phyloP scores from a whole-genome alignment of 2,888 invertebrate genomes.

The Camptogramma bilineatum region DNA sequence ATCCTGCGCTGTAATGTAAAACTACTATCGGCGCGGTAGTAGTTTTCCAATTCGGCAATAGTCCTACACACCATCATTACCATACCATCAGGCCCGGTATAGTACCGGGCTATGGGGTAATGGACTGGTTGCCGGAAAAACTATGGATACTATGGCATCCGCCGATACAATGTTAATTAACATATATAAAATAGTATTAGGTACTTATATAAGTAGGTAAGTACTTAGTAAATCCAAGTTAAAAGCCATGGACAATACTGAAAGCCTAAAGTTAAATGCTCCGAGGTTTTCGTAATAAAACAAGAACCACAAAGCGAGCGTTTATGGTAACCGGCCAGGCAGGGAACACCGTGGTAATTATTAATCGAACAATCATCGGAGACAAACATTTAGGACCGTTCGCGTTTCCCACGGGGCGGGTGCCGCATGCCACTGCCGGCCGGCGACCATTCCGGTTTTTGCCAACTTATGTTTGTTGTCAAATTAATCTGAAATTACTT shows the following conservation, averaged over 20 bases:
- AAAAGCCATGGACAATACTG: background rate
- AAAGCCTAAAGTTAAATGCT: background rate
- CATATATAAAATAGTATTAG: too few species aligned
- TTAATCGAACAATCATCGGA: slow-evolving; percentile 69
- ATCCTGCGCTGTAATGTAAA: too few species aligned
- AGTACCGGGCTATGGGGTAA: too few species aligned
- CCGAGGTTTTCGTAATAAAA: background rate
- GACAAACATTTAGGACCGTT: slow-evolving; percentile 68
- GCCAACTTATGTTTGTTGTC: slow-evolving; percentile 83
- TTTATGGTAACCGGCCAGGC: background rate
- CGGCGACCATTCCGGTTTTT: slow-evolving; percentile 77
- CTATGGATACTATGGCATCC: too few species aligned
- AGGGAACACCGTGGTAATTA: slow-evolving; percentile 38
- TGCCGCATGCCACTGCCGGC: slow-evolving; percentile 56
- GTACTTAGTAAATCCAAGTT: too few species aligned
- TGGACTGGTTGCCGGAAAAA: too few species aligned
- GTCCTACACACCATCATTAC: too few species aligned
- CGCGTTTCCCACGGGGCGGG: slow-evolving; percentile 79
- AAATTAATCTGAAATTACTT: slow-evolving; percentile 82
- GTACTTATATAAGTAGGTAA: too few species aligned
- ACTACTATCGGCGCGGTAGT: too few species aligned
- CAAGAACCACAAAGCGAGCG: background rate
- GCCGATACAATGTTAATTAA: too few species aligned
- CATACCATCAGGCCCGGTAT: too few species aligned
- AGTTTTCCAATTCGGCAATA: too few species aligned